Conservation (phyloP, 2,888 invertebrate species). For the Synergus gifuensis region DNA sequence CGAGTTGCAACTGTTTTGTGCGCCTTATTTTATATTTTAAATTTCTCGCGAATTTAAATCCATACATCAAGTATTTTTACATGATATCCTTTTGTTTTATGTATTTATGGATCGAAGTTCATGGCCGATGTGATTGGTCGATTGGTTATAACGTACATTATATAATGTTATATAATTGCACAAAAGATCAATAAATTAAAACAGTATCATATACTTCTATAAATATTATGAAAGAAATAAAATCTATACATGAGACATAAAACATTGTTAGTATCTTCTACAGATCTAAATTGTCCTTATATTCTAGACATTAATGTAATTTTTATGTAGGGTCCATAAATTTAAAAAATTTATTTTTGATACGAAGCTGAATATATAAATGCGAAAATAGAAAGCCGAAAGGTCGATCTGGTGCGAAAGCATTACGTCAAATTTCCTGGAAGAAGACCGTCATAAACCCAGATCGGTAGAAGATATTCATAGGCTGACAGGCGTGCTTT, state of each 20-base stretch:
- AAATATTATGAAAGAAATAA: neutral
- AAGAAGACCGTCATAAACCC: constrained; percentile 55
- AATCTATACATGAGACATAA: neutral
- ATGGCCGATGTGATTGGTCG: no score
- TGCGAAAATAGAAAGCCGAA: constrained; percentile 37
- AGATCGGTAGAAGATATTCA: constrained; percentile 52
- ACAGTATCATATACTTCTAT: neutral
- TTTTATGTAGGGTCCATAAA: constrained; percentile 19
- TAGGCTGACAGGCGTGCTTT: constrained; percentile 62
- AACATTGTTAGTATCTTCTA: constrained; percentile 2
- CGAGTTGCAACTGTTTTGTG: neutral
- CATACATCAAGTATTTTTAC: neutral
- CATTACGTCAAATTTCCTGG: constrained; percentile 43
- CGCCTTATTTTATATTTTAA: neutral
- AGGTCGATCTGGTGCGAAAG: constrained; percentile 33
- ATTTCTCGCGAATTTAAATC: neutral
- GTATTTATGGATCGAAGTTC: no score
- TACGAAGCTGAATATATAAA: constrained; percentile 32
- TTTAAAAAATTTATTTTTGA: constrained; percentile 30
- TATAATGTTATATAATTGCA: no score
- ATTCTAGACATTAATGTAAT: constrained; percentile 13
- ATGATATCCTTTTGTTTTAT: neutral
- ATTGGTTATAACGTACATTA: no score
- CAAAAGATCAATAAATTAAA: no score
- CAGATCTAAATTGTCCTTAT: neutral